Base-by-base conservation (phyloP, 2,888 invertebrate species). In the Drosophila monieri region DNA sequence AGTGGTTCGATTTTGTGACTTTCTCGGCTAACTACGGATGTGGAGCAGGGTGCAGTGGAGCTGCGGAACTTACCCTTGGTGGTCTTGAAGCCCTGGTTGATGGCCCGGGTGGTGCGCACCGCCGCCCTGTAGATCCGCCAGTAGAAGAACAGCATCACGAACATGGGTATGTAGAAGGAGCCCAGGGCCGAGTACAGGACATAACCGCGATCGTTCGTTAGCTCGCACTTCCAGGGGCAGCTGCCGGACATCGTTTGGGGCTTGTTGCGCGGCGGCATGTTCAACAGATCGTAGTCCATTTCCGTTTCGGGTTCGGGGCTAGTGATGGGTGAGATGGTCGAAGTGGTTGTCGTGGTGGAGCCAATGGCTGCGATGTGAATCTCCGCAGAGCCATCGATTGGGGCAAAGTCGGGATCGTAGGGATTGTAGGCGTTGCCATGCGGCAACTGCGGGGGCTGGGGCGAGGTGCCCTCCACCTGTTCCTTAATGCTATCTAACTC, bases 101-200 rank as follows among this genome's bases (percentile, higher is more conserved):
- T 97, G 66, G 97, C 97, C 83, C 95, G 94, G n/a, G 97, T 97
- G 23, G 97, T 97, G 77, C 96, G 94, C 12, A 97, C 96, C 27
- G 99, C 99, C 4, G 98, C 98, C 77, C 96, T 94, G 93, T 98
- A 99, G 85, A 99, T 99, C 83, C 97, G 94, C 96, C 98, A 98
- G 92, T 99, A 99, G 93, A 99, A 98, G 94, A 98, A 98, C 86
- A 98, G 93, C 97, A 99, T 99, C 78, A 99, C 97, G 86, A 98
- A 95, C 97, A 98, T 98, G 41, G 99, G 99, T 88, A 98, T 95
- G 93, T 97, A 99, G 94, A 99, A 99, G 74, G 98, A 98, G n/a
- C 99, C 99, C 23, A 99, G 94, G 0, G 99, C 98, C 3, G 98
- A 98, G 92, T 98, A 98, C 58, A 99, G 95, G 59, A 99, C 98